These are phyloP conservation scores for Chrysomela aeneicollis DNA, from an alignment of 2,888 invertebrate genomes.

Conservation along the genomic window DNA sequence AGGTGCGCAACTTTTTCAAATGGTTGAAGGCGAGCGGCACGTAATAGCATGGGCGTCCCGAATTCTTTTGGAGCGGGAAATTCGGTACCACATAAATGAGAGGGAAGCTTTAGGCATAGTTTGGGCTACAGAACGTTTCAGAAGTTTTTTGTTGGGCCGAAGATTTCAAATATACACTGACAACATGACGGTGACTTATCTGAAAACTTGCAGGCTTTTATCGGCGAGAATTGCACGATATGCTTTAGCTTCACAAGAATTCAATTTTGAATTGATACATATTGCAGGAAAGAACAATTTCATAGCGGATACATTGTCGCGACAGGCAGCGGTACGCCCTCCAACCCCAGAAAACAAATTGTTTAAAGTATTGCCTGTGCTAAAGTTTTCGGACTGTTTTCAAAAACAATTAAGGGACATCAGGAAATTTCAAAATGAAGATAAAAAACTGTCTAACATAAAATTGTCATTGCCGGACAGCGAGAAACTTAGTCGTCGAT, in stretches of 20 bases:
- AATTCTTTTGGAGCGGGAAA: neutral
- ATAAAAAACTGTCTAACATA: too few species aligned
- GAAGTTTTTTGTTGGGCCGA: slow-evolving; percentile 31
- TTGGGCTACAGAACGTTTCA: slow-evolving; percentile 30
- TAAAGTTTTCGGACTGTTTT: neutral
- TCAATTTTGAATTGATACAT: slow-evolving; percentile 29
- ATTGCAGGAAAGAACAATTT: slow-evolving; percentile 26
- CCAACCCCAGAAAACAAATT: slow-evolving; percentile 4
- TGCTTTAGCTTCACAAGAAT: slow-evolving; percentile 37
- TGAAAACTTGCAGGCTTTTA: slow-evolving; percentile 33
- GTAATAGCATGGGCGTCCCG: neutral
- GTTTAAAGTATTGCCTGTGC: neutral
- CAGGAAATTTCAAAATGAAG: too few species aligned
- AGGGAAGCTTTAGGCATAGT: slow-evolving; percentile 34
- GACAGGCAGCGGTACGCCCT: neutral
- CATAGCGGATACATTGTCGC: slow-evolving; percentile 30
- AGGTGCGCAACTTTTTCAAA: neutral
- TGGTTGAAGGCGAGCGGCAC: neutral
- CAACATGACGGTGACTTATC: slow-evolving; percentile 31
- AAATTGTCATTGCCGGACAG: too few species aligned
- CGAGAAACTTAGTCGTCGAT: neutral
- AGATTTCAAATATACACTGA: slow-evolving; percentile 32
- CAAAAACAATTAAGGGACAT: neutral
- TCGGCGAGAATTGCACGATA: slow-evolving; percentile 34
- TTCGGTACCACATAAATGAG: slow-evolving; percentile 28